Conservation (phyloP, 2,797 vertebrate genomes). For the Tapera naevia region DNA sequence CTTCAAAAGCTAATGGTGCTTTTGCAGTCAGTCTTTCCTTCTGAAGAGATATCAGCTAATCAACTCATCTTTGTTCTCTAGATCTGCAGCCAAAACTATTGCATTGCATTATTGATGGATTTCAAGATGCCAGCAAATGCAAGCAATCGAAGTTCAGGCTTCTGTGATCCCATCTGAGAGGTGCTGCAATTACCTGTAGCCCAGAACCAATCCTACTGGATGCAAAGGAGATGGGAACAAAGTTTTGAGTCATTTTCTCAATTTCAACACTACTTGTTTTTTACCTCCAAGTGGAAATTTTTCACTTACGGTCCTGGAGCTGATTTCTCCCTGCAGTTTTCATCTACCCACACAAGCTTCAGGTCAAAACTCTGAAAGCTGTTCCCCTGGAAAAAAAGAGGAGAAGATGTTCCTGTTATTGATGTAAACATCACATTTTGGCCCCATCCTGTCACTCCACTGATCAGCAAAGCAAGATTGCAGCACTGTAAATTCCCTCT, state of each 20-base stretch:
- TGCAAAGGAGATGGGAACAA: not conserved
- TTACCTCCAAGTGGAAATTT: not conserved
- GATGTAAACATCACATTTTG: not conserved
- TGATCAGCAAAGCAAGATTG: not conserved
- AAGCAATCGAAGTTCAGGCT: not conserved
- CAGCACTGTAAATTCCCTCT: not conserved
- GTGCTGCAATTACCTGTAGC: rapidly evolving
- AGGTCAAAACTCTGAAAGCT: slow-evolving; percentile 74
- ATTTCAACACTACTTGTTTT: rapidly evolving
- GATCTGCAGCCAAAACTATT: not conserved
- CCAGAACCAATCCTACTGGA: not conserved
- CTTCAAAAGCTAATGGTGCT: not conserved
- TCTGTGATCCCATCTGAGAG: not conserved
- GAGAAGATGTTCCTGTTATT: not conserved
- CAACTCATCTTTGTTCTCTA: not conserved
- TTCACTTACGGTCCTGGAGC: slow-evolving; percentile 41
- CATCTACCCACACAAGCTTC: slow-evolving; percentile 78
- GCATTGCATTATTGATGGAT: not conserved
- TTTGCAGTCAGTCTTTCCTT: not conserved
- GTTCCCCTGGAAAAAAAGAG: slow-evolving; percentile 67
- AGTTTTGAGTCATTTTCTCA: not conserved
- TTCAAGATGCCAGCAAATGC: not conserved
- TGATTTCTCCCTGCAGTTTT: not conserved
- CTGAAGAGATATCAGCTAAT: no score
- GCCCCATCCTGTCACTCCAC: rapidly evolving